Conservation (phyloP, 2,888 invertebrate species). For the Agrilus biguttatus region DNA sequence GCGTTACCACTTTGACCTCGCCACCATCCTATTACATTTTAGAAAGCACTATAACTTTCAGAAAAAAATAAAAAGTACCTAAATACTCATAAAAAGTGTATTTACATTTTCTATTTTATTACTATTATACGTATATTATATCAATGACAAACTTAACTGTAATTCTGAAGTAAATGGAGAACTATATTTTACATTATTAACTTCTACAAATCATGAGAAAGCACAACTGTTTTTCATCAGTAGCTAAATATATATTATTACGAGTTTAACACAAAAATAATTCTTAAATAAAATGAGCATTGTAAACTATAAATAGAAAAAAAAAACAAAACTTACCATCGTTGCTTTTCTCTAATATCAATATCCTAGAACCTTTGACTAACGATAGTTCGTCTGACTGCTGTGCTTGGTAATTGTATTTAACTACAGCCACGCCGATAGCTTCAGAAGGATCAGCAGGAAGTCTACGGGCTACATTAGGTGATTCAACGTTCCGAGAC, state of each 20-base stretch:
- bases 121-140: no score
- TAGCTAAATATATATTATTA: no score
- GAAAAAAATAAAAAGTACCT: no score
- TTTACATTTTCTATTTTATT: no score
- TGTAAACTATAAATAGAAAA: not conserved
- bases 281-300: not conserved
- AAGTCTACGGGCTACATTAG: slow-evolving; percentile 56
- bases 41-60: slow-evolving; percentile 1
- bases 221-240: no score
- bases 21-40: slow-evolving; percentile 64
- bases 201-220: no score
- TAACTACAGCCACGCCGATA: slow-evolving; percentile 80
- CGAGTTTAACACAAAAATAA: not conserved
- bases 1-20: slow-evolving; percentile 67
- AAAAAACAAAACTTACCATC: slow-evolving; percentile 43
- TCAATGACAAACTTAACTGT: no score
- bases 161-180: no score
- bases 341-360: slow-evolving; percentile 94
- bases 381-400: slow-evolving; percentile 92
- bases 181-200: no score
- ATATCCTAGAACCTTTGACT: slow-evolving; percentile 85
- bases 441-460: slow-evolving; percentile 78
- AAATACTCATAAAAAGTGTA: no score
- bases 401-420: slow-evolving; percentile 90
- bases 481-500: slow-evolving; percentile 61